These are phyloP conservation scores for Iselma pallidipennis DNA, from an alignment of 2,888 invertebrate genomes.

Conservation along the genomic window DNA sequence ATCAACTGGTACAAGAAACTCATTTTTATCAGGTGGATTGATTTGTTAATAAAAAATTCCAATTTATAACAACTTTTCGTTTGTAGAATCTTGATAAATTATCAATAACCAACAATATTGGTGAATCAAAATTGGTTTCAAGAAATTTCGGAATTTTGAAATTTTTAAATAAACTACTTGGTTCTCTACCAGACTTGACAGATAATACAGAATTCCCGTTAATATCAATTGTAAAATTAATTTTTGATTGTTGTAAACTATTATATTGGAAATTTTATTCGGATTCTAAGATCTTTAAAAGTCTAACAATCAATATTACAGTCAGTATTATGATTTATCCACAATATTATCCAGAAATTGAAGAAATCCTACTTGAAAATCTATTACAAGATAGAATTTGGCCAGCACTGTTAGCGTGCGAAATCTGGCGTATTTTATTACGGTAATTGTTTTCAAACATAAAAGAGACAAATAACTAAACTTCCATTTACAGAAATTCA, in stretches of 20 bases:
- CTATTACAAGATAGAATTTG: slow-evolving; percentile 39
- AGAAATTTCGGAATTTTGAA: not conserved
- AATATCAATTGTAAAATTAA: not conserved
- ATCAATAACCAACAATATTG: not conserved
- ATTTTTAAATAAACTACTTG: not conserved
- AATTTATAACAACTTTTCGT: no score
- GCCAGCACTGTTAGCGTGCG: slow-evolving; percentile 40
- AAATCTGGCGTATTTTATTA: slow-evolving; percentile 42
- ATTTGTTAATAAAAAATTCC: no score
- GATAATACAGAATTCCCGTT: not conserved
- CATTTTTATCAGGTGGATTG: not conserved
- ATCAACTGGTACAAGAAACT: not conserved
- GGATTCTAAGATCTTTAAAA: slow-evolving; percentile 25
- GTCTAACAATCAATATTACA: slow-evolving; percentile 34
- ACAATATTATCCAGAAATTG: slow-evolving; percentile 29
- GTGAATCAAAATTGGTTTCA: not conserved
- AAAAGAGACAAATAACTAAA: not conserved
- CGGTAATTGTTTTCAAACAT: slow-evolving; percentile 33
- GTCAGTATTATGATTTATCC: slow-evolving; percentile 30
- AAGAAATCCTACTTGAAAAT: slow-evolving; percentile 36
- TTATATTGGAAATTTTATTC: slow-evolving; percentile 22
- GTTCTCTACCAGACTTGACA: not conserved
- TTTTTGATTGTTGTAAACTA: slow-evolving; percentile 3
- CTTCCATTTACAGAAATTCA: slow-evolving; percentile 11
- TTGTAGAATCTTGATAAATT: not conserved